Percentiles rank a stretch among this genome's conserved stretches.
Conservation (phyloP, 2,113 vertebrate species). For the Callospermophilus lateralis region DNA sequence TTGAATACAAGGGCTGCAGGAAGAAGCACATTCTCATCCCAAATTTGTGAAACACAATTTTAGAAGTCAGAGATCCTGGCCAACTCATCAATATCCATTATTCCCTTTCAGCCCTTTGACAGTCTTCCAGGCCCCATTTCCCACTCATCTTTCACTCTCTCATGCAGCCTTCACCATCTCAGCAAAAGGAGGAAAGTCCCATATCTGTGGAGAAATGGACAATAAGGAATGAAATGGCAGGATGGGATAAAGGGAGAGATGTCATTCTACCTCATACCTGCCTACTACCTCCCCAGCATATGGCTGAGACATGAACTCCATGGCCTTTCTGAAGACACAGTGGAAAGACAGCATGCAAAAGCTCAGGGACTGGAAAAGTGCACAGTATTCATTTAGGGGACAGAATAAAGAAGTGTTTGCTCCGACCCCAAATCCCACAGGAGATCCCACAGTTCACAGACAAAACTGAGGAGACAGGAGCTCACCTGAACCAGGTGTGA, state of each 20-base stretch:
- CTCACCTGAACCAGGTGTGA: neutral
- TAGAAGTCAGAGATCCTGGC: neutral
- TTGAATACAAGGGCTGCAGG: neutral
- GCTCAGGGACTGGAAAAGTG: neutral
- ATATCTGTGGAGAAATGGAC: neutral
- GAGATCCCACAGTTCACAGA: neutral
- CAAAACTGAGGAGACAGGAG: neutral
- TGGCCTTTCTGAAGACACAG: neutral
- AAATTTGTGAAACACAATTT: neutral
- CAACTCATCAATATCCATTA: neutral
- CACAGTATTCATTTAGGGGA: neutral
- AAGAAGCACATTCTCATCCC: neutral
- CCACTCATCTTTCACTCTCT: neutral
- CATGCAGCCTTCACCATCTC: neutral
- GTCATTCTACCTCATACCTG: neutral
- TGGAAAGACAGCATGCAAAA: neutral
- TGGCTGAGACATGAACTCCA: neutral
- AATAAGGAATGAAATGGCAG: conserved; percentile 13
- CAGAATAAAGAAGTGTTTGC: neutral
- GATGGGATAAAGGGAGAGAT: neutral
- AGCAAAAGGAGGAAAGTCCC: neutral
- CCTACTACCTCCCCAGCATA: neutral
- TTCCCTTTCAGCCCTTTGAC: neutral
- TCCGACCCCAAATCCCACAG: neutral
- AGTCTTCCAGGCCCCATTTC: neutral